phyloP scores from a whole-genome alignment of 2,797 vertebrate species.

The Cossypha heuglini region DNA sequence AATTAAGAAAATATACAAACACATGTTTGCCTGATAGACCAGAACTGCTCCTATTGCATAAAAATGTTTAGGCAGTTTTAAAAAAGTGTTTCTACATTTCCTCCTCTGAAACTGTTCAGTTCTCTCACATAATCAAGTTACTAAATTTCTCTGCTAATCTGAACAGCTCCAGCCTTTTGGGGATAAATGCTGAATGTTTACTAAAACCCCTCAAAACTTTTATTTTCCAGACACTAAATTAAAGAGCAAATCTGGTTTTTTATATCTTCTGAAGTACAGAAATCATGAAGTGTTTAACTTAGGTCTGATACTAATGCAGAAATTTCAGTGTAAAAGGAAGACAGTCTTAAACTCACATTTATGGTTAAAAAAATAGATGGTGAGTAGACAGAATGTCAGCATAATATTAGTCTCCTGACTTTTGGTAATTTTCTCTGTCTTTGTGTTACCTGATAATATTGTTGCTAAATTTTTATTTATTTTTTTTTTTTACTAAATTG shows the following conservation, averaged over 20 bases:
- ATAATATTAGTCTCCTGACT: slow-evolving; percentile 25
- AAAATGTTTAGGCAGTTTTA: slow-evolving; percentile 67
- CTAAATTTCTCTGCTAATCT: slow-evolving; percentile 19
- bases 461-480: not conserved
- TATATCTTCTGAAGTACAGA: slow-evolving; percentile 49
- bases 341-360: slow-evolving; percentile 48
- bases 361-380: slow-evolving; percentile 53
- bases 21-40: slow-evolving; percentile 64
- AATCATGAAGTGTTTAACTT: not conserved
- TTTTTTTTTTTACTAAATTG: not conserved
- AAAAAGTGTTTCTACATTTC: slow-evolving; percentile 51
- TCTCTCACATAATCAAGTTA: not conserved
- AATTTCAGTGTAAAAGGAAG: slow-evolving; percentile 45
- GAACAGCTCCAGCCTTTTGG: slow-evolving; percentile 9
- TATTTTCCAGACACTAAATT: slow-evolving; percentile 53
- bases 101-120: slow-evolving; percentile 37
- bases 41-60: slow-evolving; percentile 64
- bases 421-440: not conserved
- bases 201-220: slow-evolving; percentile 47
- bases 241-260: slow-evolving; percentile 21
- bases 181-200: not conserved
- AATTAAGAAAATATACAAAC: slow-evolving; percentile 70
- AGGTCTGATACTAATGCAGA: slow-evolving; percentile 5
- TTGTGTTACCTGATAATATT: not conserved
- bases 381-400: slow-evolving; percentile 54